Percentiles rank a stretch among this genome's conserved stretches.
phyloP scores from a whole-genome alignment of 2,888 invertebrate species.

The Ptychoptera contaminata region DNA sequence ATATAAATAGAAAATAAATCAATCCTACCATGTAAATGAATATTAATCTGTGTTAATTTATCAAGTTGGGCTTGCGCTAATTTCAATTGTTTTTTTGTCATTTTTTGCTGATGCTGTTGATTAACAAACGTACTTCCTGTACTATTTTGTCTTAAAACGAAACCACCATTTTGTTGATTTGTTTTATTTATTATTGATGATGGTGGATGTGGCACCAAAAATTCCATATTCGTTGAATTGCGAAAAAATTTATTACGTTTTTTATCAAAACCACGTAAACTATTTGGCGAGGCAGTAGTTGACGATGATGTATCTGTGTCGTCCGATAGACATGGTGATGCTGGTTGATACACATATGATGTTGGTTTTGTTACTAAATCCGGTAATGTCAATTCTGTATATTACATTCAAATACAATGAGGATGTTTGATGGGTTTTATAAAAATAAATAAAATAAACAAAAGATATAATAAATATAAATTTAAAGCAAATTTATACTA shows the following conservation, averaged over 20 bases:
- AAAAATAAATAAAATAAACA: slow-evolving; percentile 13
- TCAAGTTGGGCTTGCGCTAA: slow-evolving; percentile 55
- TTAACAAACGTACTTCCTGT: neutral
- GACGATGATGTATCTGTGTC: neutral
- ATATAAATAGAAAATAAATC: no score
- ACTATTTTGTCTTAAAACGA: neutral
- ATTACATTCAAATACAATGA: neutral
- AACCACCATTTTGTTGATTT: slow-evolving; percentile 4
- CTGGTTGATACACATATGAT: neutral
- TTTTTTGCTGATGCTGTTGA: slow-evolving; percentile 18
- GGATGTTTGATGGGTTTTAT: neutral
- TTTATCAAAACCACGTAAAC: neutral
- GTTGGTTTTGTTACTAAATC: slow-evolving; percentile 11
- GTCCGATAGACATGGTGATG: neutral
- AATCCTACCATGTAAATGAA: slow-evolving; percentile 65
- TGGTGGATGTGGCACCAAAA: slow-evolving; percentile 21
- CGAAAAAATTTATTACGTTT: neutral
- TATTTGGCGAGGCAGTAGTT: slow-evolving; percentile 1
- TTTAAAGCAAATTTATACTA: slow-evolving; percentile 7
- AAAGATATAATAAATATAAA: slow-evolving; percentile 11
- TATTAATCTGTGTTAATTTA: slow-evolving; percentile 62
- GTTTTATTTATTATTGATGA: slow-evolving; percentile 11
- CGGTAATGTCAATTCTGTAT: slow-evolving; percentile 14
- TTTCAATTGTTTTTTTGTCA: slow-evolving; percentile 50
- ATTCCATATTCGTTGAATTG: slow-evolving; percentile 24